Evolutionary conservation across 2,888 invertebrate genomes (phyloP), one percentile per base, ranked within the genome.

Genomic region (Unio pictorum): DNA sequence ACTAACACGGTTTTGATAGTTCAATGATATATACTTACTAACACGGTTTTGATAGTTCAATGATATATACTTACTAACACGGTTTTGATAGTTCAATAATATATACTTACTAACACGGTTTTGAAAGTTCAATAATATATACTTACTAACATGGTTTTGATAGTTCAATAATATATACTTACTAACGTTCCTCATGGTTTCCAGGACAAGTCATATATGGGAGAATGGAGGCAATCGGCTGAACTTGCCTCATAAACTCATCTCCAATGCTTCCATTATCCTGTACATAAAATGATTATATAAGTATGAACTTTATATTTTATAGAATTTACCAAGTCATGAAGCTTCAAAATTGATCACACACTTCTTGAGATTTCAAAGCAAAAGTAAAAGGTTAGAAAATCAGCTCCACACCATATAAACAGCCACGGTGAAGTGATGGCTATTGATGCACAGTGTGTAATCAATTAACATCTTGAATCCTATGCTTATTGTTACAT

Each of bases 161-260:
- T 34, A 34, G 0, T 34, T 34, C 34, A 34, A 15, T 23, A 28
- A n/a, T 28, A 0, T 18, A n/a, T 59, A 80, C 84, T 81, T 75
- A 86, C 86, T 83, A 83, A 28, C 60, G 62, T 55, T 71, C 57
- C 72, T 86, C 86, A 74, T 86, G 86, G 66, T 86, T 86, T 62
- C 86, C 86, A n/a, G 84, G 84, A 62, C 84, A 84, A 7, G 86
- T 86, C 85, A 86, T 84, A 71, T 86, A 86, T 1, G 86, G 85
- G n/a, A 83, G 34, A 55, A 75, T 64, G 17, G 83, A 81, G 45
- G 86, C 78, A 15, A 86, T 66, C 6, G 82, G 75, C 65, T 86
- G 78, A 15, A 86, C 80, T 60, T 78, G 74, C 11, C 73, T 75
- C 81, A 86, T 77, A 59, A 84, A 86, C 58, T 76, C 70, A 67